Evolutionary conservation across 2,888 invertebrate genomes (phyloP), one percentile per base, ranked within the genome.

Genomic region (Isotomurus palustris): DNA sequence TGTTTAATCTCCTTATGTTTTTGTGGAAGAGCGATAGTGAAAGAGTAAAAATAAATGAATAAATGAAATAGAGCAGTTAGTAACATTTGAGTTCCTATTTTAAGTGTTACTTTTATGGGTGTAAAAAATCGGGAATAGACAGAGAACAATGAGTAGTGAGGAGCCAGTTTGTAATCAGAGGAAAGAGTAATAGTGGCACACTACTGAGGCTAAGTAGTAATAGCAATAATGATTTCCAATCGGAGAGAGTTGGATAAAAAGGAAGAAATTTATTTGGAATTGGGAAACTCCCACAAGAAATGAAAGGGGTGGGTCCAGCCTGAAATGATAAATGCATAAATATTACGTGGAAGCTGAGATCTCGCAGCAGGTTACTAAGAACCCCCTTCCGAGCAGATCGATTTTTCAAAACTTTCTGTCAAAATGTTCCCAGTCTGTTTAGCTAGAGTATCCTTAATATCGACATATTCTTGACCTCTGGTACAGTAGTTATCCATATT

Each of bases 321-420:
- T 55, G 58, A 60, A 64, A 69, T 70, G 70, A 70, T 70, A 68
- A 67, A 70, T 70, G 65, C 68, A 66, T 68, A 65, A 68, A 66
- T 65, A 63, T 54, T 67, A 67, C 60, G 52, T 70, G 62, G 68
- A 68, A 68, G 68, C 70, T 65, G 56, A 64, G 60, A 56, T 66
- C 67, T 65, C 70, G 64, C 70, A 70, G 70, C 70, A 66, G 70
- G 70, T 64, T 64, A 66, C 70, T 70, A 66, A 70, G 63, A 68
- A 67, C 70, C 70, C 67, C 70, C 67, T 70, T 62, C 65, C 60
- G 67, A 62, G 67, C 64, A 60, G 59, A 61, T 65, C 67, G 62
- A 69, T 69, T 66, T 68, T 68, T 69, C 68, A 69, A 66, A 66
- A 62, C 58, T 58, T 60, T 52, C 57, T 57, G 52, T 62, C 52